phyloP scores from a whole-genome alignment of 2,797 vertebrate genomes.

The Lepus townsendii region DNA sequence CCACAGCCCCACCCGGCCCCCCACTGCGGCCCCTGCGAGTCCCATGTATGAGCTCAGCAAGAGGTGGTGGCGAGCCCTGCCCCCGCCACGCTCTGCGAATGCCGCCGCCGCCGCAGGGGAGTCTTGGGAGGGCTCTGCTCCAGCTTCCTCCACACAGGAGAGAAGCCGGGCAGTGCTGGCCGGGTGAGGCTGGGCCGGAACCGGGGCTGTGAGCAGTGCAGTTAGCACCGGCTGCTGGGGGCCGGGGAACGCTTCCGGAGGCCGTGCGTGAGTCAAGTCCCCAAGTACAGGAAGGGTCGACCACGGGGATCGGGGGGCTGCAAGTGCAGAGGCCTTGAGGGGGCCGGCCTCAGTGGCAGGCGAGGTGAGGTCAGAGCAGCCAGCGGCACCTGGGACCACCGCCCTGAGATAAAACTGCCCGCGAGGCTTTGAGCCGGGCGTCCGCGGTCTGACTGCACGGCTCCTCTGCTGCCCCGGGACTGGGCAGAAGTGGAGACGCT shows the following conservation, averaged over 20 bases:
- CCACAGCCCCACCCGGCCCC: fast-evolving
- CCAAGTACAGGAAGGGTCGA: fast-evolving
- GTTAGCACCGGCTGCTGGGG: no score
- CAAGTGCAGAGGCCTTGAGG: not conserved
- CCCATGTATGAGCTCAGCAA: not conserved
- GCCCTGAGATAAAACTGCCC: no score
- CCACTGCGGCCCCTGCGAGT: no score
- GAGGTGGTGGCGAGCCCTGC: not conserved
- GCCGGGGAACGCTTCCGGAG: not conserved
- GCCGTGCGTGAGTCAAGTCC: fast-evolving
- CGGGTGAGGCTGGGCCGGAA: no score
- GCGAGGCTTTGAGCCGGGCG: not conserved
- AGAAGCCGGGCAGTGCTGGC: no score
- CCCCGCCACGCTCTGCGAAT: fast-evolving
- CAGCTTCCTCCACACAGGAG: fast-evolving
- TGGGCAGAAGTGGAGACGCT: not conserved
- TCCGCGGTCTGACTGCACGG: no score
- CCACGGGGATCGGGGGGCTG: fast-evolving
- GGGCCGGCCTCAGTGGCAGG: fast-evolving
- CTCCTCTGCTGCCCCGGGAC: not conserved
- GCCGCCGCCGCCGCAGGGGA: not conserved
- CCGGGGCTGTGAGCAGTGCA: no score
- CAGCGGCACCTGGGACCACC: no score
- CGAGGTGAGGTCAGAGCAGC: fast-evolving
- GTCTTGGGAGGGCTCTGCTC: not conserved